Conservation (phyloP, 2,888 invertebrate species). For the Andricus quercusramuli region DNA sequence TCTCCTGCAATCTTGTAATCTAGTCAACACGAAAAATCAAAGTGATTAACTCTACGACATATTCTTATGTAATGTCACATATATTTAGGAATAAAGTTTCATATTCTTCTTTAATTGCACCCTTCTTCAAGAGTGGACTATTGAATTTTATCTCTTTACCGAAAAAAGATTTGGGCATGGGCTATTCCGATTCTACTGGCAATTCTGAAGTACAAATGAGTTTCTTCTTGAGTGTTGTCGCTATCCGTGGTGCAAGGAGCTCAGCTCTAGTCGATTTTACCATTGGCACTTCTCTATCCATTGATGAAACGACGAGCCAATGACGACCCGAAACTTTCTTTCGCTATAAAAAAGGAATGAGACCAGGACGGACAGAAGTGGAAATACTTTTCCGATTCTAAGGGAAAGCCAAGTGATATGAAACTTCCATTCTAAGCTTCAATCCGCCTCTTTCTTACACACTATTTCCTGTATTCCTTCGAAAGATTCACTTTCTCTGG, state of each 20-base stretch:
- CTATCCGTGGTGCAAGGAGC: not conserved
- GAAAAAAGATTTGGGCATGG: not conserved
- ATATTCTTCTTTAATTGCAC: not conserved
- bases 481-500: not conserved
- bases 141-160: too few species aligned
- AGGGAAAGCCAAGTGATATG: slow-evolving; percentile 7
- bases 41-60: too few species aligned
- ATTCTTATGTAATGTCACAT: too few species aligned
- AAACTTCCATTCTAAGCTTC: slow-evolving; percentile 22
- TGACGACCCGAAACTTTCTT: slow-evolving; percentile 9
- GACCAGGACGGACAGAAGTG: not conserved
- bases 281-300: not conserved
- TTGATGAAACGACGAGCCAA: slow-evolving; percentile 11
- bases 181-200: not conserved
- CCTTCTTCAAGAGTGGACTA: not conserved
- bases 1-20: too few species aligned
- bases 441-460: not conserved
- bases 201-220: not conserved
- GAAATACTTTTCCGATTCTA: slow-evolving; percentile 23
- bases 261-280: not conserved
- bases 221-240: not conserved
- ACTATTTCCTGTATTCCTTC: not conserved
- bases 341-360: slow-evolving; percentile 14
- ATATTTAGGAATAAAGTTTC: too few species aligned
- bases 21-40: too few species aligned